A percentile compares a stretch with the other conserved stretches of the same genome.
Evolutionary conservation across 2,888 invertebrate genomes (phyloP).

Genomic region (Caenorhabditis afra): DNA sequence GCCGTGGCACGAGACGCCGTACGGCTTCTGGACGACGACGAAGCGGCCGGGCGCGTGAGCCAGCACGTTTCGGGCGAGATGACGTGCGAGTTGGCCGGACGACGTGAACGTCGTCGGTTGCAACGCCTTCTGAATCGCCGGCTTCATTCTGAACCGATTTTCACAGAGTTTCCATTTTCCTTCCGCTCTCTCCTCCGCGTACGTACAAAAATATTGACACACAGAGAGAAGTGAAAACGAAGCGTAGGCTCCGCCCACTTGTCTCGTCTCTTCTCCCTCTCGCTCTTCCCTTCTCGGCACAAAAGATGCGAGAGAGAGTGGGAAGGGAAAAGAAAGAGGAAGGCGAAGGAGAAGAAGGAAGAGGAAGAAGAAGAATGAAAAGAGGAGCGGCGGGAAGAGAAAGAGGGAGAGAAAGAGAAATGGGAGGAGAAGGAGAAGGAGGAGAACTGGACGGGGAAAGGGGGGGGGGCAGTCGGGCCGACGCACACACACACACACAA

Average conservation of each 20-base stretch:
- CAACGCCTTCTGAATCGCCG: constrained; percentile 20
- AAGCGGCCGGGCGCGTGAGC: constrained; percentile 66
- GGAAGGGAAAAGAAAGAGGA: background rate
- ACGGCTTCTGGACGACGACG: constrained; percentile 69
- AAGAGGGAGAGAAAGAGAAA: too few species aligned
- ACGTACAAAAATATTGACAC: background rate
- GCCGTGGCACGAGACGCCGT: constrained; percentile 68
- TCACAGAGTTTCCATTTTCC: too few species aligned
- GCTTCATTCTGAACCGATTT: constrained; percentile 17
- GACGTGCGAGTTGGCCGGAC: constrained; percentile 43
- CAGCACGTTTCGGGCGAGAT: constrained; percentile 54
- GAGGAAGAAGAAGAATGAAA: constrained; percentile 1
- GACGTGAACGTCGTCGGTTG: constrained; percentile 22
- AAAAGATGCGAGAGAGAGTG: background rate
- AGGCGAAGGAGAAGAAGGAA: background rate
- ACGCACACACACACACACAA: too few species aligned
- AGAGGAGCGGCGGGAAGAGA: constrained; percentile 14
- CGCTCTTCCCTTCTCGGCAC: too few species aligned
- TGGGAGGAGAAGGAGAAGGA: too few species aligned
- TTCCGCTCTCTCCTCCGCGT: too few species aligned
- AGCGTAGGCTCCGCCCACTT: too few species aligned
- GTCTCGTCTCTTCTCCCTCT: too few species aligned
- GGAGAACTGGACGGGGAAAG: too few species aligned
- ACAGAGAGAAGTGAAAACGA: background rate
- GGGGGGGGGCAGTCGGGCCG: too few species aligned